phyloP scores from a whole-genome alignment of 2,113 vertebrate species.

The Sturnus vulgaris region DNA sequence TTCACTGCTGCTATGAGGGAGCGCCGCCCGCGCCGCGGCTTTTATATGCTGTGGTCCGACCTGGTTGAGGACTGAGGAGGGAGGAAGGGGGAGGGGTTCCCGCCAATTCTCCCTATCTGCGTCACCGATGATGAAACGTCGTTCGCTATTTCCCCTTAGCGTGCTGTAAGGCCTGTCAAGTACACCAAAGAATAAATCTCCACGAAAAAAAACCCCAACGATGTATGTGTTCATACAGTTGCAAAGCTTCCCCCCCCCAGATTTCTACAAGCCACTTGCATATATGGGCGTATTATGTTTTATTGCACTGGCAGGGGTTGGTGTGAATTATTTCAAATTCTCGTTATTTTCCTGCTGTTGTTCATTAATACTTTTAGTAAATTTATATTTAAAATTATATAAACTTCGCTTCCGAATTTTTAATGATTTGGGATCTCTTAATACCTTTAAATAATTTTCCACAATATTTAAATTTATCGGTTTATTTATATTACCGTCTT shows the following conservation, averaged over 20 bases:
- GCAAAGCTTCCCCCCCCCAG: accelerated
- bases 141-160: accelerated
- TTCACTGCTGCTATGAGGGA: accelerated
- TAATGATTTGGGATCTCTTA: accelerated
- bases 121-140: accelerated
- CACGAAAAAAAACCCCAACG: accelerated
- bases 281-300: accelerated
- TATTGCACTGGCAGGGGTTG: accelerated
- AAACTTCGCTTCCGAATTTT: accelerated
- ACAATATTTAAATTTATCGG: accelerated
- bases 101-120: accelerated
- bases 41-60: not conserved
- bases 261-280: accelerated
- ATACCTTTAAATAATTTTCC: accelerated
- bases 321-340: not conserved
- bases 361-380: accelerated
- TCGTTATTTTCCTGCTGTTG: accelerated
- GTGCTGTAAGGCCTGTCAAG: accelerated
- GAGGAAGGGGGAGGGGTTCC: not conserved
- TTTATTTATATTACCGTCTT: not conserved
- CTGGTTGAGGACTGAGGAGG: not conserved
- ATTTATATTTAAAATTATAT: not conserved
- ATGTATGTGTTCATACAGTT: accelerated
- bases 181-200: accelerated
- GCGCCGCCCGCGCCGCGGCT: accelerated